Conservation (phyloP, 2,888 invertebrate species). For the Meandrusa payeni region DNA sequence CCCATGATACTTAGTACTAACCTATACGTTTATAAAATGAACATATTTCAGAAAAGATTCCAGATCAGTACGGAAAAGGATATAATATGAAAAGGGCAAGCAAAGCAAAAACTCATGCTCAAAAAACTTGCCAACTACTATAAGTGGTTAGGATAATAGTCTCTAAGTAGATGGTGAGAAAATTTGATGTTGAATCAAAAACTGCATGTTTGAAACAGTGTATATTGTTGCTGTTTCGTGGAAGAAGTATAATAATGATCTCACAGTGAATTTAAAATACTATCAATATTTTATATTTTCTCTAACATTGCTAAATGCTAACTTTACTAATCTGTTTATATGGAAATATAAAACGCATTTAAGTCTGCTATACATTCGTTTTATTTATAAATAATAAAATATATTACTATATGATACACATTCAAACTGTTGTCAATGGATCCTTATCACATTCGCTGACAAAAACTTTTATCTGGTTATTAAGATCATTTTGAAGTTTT, state of each 20-base stretch:
- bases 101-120: conserved; percentile 54
- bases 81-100: conserved; percentile 53
- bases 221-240: conserved; percentile 3
- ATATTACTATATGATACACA: conserved; percentile 3
- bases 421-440: conserved; percentile 86
- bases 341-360: conserved; percentile 20
- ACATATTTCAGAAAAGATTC: conserved; percentile 73
- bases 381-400: no score
- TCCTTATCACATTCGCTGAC: conserved; percentile 88
- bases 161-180: conserved; percentile 30
- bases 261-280: conserved; percentile 50
- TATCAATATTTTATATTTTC: conserved; percentile 32
- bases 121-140: conserved; percentile 70
- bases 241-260: conserved; percentile 63
- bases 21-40: conserved; percentile 51
- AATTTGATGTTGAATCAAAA: conserved; percentile 30
- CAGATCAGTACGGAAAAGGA: conserved; percentile 54
- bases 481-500: conserved; percentile 52
- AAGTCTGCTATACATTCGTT: conserved; percentile 7
- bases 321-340: no score
- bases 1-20: conserved; percentile 50
- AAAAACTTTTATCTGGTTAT: conserved; percentile 81
- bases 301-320: conserved; percentile 31
- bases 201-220: conserved; percentile 4
- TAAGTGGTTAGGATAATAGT: conserved; percentile 32